Base-by-base conservation (phyloP, 2,797 vertebrate species). In the Eleutherodactylus coqui region DNA sequence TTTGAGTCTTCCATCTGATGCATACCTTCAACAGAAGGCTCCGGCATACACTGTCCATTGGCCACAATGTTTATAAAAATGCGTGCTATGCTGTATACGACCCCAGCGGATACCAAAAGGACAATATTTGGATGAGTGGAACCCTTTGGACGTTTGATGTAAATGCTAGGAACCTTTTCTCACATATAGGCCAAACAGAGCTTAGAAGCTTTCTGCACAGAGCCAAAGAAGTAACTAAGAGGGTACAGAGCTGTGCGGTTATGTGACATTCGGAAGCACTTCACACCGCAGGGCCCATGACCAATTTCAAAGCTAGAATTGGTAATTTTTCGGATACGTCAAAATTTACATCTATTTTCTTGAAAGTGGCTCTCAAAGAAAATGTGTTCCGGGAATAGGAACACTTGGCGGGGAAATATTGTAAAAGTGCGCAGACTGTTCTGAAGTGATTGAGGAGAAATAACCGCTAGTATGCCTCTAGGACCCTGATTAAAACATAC, bases 291-390 rank as follows among this genome's bases (percentile, higher is more conserved):
- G n/a, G 14, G 32, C 51, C 64, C 27, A 34, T 13, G n/a, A 79
- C 55, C 75, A 55, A 36, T 72, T 85, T 73, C 84, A 53, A 21
- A 60, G 60, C 47, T 55, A 36, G 47, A 79, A 79, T 79, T 85
- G 62, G 34, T 62, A 69, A 55, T 85, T 85, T 85, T 49, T 43
- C 24, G 53, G 62, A 79, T 47, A 67, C 60, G 29, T 45, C 64
- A 62, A 72, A 73, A 80, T 85, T 43, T 80, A 55, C 67, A 85
- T 85, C 76, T 73, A 85, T 80, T 85, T 75, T 80, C 64, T 85
- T 34, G 32, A 79, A 60, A 85, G 84, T 72, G 84, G 51, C 77
- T 85, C 77, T 85, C 51, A 36, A 43, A 13, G 47, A 53, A 7
- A 51, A 72, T 36, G 36, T n/a, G 67, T 51, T 85, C 69, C 29